Conservation (phyloP, 2,888 invertebrate species). For the Eupithecia subumbrata region DNA sequence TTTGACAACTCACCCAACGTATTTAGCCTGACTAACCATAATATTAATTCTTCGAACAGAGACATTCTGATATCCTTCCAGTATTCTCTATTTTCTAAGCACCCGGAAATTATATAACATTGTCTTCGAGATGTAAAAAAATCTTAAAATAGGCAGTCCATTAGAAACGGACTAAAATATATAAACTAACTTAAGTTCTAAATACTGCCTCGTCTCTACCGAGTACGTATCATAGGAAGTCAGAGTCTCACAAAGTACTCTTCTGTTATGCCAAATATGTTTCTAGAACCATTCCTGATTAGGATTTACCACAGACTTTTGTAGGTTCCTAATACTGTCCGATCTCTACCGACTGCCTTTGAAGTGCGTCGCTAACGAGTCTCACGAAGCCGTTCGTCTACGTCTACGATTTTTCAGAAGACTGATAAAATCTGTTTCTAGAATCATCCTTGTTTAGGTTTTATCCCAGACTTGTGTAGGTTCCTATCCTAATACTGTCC, state of each 20-base stretch:
- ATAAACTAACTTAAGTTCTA: too few species aligned
- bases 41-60: background rate
- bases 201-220: too few species aligned
- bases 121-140: too few species aligned
- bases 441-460: too few species aligned
- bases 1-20: background rate
- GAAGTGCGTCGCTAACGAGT: slow-evolving; percentile 46
- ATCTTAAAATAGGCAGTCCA: too few species aligned
- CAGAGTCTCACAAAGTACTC: too few species aligned
- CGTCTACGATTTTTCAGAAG: too few species aligned
- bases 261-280: too few species aligned
- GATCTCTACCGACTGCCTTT: background rate
- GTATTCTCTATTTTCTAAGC: background rate
- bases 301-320: too few species aligned
- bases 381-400: slow-evolving; percentile 44
- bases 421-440: background rate
- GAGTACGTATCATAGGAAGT: too few species aligned
- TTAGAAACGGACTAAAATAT: too few species aligned
- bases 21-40: background rate
- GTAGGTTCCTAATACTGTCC: background rate
- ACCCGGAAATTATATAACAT: background rate
- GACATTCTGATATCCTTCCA: background rate
- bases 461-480: background rate
- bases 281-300: too few species aligned
- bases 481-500: background rate